Conservation (phyloP, 1,140 invertebrate species). For the Lucilia cuprina region DNA sequence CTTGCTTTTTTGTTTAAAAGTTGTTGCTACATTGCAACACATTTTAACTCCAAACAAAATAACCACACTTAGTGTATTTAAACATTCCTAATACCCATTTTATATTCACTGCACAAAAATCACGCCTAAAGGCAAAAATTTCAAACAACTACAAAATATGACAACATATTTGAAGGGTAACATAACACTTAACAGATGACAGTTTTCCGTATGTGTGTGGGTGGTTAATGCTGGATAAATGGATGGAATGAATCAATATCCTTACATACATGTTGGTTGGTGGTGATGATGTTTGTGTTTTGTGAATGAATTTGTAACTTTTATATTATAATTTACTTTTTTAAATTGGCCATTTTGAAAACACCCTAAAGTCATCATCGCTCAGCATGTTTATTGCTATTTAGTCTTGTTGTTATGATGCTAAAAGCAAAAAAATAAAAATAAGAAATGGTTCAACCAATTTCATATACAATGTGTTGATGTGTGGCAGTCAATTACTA, state of each 20-base stretch:
- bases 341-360: constrained; percentile 1
- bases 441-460: neutral
- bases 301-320: neutral
- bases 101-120: neutral
- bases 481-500: constrained; percentile 14
- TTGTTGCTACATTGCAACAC: neutral
- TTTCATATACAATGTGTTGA: neutral
- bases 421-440: neutral
- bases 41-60: neutral
- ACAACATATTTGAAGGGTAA: neutral
- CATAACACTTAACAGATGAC: constrained; percentile 4
- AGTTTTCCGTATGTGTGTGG: neutral
- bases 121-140: neutral
- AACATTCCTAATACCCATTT: neutral
- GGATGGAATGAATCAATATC: neutral
- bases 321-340: neutral
- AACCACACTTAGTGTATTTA: neutral
- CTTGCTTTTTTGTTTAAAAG: too few relatives aligned
- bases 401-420: neutral
- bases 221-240: neutral
- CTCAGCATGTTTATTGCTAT: neutral
- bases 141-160: neutral
- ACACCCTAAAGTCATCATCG: constrained; percentile 13
- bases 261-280: neutral
- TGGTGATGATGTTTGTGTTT: neutral